These are phyloP conservation scores for Rhabditoides inermis DNA, from an alignment of 2,888 invertebrate genomes.

Conservation along the genomic window DNA sequence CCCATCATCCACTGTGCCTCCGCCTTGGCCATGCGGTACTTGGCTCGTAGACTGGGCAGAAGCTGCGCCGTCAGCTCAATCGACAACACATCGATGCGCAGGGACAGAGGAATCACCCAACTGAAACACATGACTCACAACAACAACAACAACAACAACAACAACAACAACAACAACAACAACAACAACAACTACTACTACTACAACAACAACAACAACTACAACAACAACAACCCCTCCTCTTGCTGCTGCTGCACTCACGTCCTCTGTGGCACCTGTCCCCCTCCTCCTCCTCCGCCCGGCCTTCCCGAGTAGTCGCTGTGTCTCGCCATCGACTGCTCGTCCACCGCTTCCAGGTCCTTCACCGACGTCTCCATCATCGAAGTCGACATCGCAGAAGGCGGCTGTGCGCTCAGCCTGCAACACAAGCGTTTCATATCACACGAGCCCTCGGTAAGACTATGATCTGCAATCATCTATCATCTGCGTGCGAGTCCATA, in stretches of 20 bases:
- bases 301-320: no score
- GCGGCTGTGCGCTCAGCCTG: no score
- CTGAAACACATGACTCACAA: not conserved
- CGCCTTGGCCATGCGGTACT: conserved; percentile 89
- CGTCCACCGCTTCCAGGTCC: conserved; percentile 83
- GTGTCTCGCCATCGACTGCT: no score
- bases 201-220: not conserved
- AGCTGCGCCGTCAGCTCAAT: conserved; percentile 85
- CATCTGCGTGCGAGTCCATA: no score
- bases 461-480: no score
- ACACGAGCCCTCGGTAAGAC: no score
- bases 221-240: not conserved
- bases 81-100: no score
- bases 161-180: not conserved
- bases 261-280: no score
- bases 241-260: not conserved
- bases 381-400: no score
- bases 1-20: no score
- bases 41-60: conserved; percentile 88
- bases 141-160: not conserved
- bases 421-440: no score
- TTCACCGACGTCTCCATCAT: conserved; percentile 77
- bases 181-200: not conserved
- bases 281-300: no score
- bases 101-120: not conserved